Base-by-base conservation (phyloP, 2,113 vertebrate genomes). In the Turdus rufiventris region DNA sequence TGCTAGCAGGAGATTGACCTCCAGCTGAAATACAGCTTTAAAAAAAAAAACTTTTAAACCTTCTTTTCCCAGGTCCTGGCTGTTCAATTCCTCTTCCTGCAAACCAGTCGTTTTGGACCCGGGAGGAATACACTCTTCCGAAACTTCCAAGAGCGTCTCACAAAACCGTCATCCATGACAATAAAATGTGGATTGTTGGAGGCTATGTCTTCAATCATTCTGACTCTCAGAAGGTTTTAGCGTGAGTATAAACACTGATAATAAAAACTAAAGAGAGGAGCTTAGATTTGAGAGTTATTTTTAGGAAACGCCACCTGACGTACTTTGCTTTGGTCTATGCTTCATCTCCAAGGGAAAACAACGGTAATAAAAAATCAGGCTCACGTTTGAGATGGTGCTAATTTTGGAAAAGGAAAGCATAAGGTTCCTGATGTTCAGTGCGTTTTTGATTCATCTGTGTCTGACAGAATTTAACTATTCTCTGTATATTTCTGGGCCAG, bases 201-300 rank as follows among this genome's bases (percentile, higher is more conserved):
- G 99, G 99, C 79, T 99, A 99, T 57, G 98, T 99, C 98, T 99
- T 99, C 98, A 99, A 99, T 97, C 97, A 99, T 89, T 99, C 99
- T 12, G 98, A 99, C 96, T 98, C 99, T 92, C 98, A 98, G 96
- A 99, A 99, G 98, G 99, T 99, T 96, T 98, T 99, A 94, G 99
- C 98, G 99, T 99, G 97, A 99, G 99, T 99, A 89, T 63, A 75
- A 77, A 85, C 67, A 50, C 25, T 16, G 63, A 60, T 51, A 45
- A 77, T 50, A 15, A 83, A 80, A 28, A 60, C 24, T 13, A 18
- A 74, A 54, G 13, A 42, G 51, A 70, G 28, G 14, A 85, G 23
- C 50, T 45, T 43, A 18, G 57, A 60, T 58, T n/a, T 38, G 42
- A 62, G 89, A 54, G 34, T 58, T 83, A 29, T 76, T 85, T 94